Evolutionary conservation across 2,113 vertebrate genomes (phyloP), one percentile per base, ranked within the genome.

Genomic region (Gorsachius goisagi): DNA sequence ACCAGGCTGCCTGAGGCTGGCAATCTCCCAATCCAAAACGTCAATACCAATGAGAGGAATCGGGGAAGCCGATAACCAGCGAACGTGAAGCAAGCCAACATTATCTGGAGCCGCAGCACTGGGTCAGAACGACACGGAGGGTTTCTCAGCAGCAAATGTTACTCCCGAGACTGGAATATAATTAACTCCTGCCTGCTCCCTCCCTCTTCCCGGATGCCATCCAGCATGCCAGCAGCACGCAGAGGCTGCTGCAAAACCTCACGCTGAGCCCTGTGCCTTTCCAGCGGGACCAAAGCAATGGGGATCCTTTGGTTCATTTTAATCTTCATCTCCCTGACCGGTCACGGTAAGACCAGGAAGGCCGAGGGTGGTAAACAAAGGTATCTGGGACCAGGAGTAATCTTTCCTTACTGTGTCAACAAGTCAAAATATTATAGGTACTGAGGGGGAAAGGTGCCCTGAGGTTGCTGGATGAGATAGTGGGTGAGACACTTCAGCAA

Each of bases 271-370:
- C 63, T 59, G 59, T 0, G 1, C 6, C 23, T 81, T 77, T 62
- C 92, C 95, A 94, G 90, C 80, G 64, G 83, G 59, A 73, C 33
- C 24, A 84, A 59, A 94, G 93, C 47, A 15, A 96, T 95, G 97
- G 24, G 44, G 56, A 93, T 92, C 79, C 73, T 96, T 13, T 53
- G 88, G 56, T 32, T 94, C 28, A 5, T 94, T 50, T 35, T 92
- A 4, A 64, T 97, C 14, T 62, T 96, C 93, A 0, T 82, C 76
- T 89, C 56, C 41, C 37, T 97, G 62, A 15, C 7, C 22, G 2
- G 32, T 35, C 76, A 92, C 3, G 96, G 97, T 97, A 97, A 97
- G 96, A 85, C 10, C 53, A 85, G 78, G 44, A 71, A 87, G 55
- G 71, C 55, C 3, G 11, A 81, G 92, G 88, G 67, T 56, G 64